Conservation (phyloP, 2,888 invertebrate genomes). For the Pristionchus maxplancki region DNA sequence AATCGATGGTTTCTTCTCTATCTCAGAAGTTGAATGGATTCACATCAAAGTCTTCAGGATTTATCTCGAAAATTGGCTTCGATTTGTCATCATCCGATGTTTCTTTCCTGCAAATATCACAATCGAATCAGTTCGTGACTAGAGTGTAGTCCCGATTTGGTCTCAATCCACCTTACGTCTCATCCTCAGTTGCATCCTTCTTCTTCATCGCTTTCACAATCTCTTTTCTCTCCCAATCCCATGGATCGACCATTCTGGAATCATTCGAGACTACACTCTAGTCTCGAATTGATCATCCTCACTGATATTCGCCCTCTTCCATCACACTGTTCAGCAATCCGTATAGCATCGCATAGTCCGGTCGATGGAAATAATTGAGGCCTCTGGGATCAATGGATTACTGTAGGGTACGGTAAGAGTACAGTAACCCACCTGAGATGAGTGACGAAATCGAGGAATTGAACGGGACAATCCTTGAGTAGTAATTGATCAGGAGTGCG, state of each 20-base stretch:
- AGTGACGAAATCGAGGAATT: conserved; percentile 20
- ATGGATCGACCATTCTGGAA: conserved; percentile 43
- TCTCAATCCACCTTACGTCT: neutral
- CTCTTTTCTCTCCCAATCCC: conserved; percentile 49
- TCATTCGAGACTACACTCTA: neutral
- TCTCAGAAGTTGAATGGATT: conserved; percentile 47
- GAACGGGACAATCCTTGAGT: conserved; percentile 12
- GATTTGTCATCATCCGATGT: conserved; percentile 5
- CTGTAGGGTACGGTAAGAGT: neutral
- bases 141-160: neutral
- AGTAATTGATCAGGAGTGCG: conserved; percentile 12
- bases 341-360: conserved; percentile 36
- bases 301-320: conserved; percentile 24
- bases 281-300: neutral
- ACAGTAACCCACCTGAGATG: neutral
- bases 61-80: conserved; percentile 17
- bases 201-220: conserved; percentile 13
- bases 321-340: conserved; percentile 1
- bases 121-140: no score
- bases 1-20: neutral
- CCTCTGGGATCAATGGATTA: neutral
- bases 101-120: neutral
- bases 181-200: neutral
- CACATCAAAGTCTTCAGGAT: conserved; percentile 27
- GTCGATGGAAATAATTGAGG: conserved; percentile 42